These are phyloP conservation scores for Macrocentrus cingulum DNA, from an alignment of 1,140 invertebrate species.

Conservation along the genomic window DNA sequence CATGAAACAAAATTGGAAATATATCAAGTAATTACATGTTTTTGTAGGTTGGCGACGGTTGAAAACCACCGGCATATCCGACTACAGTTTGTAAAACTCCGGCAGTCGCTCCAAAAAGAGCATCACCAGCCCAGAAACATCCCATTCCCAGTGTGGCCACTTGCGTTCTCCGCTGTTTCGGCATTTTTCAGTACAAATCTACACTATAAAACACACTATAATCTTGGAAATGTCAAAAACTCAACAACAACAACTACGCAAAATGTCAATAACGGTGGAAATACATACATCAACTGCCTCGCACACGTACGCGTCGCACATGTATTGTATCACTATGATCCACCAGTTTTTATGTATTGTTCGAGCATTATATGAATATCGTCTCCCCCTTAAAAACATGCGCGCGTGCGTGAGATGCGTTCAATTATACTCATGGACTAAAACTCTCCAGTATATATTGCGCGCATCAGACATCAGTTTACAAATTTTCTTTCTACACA, in stretches of 20 bases:
- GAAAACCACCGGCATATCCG: constrained; percentile 89
- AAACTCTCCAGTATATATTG: too few species aligned
- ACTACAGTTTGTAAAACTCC: constrained; percentile 90
- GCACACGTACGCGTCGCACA: too few species aligned
- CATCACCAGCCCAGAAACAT: constrained; percentile 96
- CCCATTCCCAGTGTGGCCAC: constrained; percentile 92
- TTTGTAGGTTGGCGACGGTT: constrained; percentile 79
- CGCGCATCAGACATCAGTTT: too few species aligned
- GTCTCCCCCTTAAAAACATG: too few species aligned
- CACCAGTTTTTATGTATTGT: neutral
- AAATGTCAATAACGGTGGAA: neutral
- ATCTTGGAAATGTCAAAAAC: too few species aligned
- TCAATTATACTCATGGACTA: too few species aligned
- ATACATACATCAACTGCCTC: neutral
- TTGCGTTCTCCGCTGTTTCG: constrained; percentile 51
- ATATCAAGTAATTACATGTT: constrained; percentile 67
- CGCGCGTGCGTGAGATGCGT: too few species aligned
- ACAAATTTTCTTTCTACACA: too few species aligned
- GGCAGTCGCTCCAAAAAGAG: constrained; percentile 79
- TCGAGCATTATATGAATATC: neutral
- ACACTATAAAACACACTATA: too few species aligned
- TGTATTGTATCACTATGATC: too few species aligned
- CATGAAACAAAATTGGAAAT: neutral
- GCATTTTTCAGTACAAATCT: constrained; percentile 41
- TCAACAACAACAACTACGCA: too few species aligned